These are phyloP conservation scores for Callocephalon fimbriatum DNA, from an alignment of 2,113 vertebrate genomes.

Conservation along the genomic window DNA sequence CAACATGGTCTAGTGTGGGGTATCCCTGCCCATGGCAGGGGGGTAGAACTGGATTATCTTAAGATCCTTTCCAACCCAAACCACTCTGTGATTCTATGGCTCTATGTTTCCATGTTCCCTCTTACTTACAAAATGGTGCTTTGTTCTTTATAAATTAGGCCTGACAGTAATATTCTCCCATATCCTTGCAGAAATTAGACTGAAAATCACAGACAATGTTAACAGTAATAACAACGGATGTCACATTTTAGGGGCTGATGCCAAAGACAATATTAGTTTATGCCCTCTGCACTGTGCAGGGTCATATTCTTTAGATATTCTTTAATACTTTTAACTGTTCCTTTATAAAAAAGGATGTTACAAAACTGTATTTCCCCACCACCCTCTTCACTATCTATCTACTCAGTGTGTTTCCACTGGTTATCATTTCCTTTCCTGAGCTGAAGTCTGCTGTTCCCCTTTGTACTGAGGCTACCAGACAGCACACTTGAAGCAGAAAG, in stretches of 20 bases:
- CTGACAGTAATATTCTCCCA: background rate
- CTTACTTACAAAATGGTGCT: background rate
- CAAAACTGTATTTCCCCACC: background rate
- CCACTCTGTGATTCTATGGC: background rate
- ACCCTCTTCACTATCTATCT: background rate
- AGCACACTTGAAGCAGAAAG: background rate
- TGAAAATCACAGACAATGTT: background rate
- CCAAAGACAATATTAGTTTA: background rate
- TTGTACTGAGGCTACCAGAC: background rate
- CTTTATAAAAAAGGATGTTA: background rate
- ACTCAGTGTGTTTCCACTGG: background rate
- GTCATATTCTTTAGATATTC: background rate
- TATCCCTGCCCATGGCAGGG: background rate
- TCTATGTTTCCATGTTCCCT: background rate
- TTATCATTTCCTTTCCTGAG: background rate
- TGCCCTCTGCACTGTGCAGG: background rate
- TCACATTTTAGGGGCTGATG: background rate
- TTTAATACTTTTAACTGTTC: background rate
- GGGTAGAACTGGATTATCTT: background rate
- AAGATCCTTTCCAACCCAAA: background rate
- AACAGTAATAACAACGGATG: background rate
- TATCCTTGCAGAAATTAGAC: background rate
- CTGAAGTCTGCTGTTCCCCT: background rate
- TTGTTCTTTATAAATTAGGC: background rate
- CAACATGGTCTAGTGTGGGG: background rate